Evolutionary conservation across 2,113 vertebrate species (phyloP).

Genomic region (Protomyctophum bolini): DNA sequence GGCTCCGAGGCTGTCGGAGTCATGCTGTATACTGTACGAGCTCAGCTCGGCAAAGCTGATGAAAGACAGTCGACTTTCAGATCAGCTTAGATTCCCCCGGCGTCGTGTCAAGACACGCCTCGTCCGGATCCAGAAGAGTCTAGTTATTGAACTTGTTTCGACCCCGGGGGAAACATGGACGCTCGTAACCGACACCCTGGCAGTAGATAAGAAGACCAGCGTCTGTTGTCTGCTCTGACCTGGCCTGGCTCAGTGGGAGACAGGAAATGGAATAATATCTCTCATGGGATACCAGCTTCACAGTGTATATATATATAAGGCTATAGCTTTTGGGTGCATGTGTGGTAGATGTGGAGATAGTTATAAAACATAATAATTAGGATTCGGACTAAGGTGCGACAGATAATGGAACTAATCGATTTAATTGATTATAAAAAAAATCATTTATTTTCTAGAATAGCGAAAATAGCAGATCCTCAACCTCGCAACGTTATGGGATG

Average conservation of each 20-base stretch:
- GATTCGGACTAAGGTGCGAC: no score
- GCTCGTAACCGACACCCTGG: slow-evolving; percentile 64
- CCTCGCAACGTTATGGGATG: no score
- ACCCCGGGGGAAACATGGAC: slow-evolving; percentile 63
- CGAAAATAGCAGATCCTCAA: no score
- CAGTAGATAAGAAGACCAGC: no score
- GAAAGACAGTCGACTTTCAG: slow-evolving; percentile 41
- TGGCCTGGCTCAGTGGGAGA: slow-evolving; percentile 48
- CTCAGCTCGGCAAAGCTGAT: slow-evolving; percentile 38
- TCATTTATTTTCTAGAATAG: no score
- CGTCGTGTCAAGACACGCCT: slow-evolving; percentile 63
- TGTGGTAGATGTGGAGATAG: neutral
- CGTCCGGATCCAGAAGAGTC: slow-evolving; percentile 51
- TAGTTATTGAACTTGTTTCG: slow-evolving; percentile 75
- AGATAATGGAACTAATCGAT: no score
- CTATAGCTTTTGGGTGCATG: neutral
- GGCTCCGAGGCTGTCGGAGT: slow-evolving; percentile 2
- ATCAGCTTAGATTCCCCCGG: slow-evolving; percentile 46
- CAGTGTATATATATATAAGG: slow-evolving; percentile 2
- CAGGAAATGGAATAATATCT: slow-evolving; percentile 63
- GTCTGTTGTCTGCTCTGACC: slow-evolving; percentile 36
- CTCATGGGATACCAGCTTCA: slow-evolving; percentile 34
- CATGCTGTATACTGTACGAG: neutral
- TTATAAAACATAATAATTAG: no score
- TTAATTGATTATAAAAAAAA: no score